These are phyloP conservation scores for Drosophila kuntzei DNA, from an alignment of 2,888 invertebrate genomes.

Conservation along the genomic window DNA sequence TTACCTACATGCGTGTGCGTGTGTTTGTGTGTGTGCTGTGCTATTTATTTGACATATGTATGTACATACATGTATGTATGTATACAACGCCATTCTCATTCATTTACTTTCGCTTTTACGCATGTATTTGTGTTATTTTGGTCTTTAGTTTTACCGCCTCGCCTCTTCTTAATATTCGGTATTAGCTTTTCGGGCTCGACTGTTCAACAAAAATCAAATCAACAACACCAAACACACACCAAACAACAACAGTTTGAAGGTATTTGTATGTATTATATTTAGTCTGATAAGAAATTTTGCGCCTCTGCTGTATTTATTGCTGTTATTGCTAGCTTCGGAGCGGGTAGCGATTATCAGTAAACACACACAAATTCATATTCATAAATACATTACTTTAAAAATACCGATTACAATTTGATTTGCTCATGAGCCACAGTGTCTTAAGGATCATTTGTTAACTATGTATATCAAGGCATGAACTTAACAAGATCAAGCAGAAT, in stretches of 20 bases:
- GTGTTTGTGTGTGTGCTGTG: conserved; percentile 22
- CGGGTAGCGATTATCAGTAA: conserved; percentile 38
- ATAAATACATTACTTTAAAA: conserved; percentile 68
- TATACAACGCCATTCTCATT: conserved; percentile 5
- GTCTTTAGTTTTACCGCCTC: conserved; percentile 32
- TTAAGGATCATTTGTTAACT: conserved; percentile 8
- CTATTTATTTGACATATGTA: conserved; percentile 40
- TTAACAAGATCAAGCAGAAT: not conserved
- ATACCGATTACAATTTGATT: conserved; percentile 69
- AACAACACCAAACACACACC: not conserved
- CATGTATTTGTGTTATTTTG: conserved; percentile 61
- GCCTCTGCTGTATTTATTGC: conserved; percentile 27
- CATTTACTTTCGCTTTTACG: conserved; percentile 33
- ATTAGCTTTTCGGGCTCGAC: conserved; percentile 28
- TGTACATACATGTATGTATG: too few species aligned
- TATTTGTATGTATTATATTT: conserved; percentile 8
- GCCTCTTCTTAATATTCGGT: conserved; percentile 23
- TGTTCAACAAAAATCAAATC: not conserved
- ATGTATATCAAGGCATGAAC: not conserved
- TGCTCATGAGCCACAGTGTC: conserved; percentile 55
- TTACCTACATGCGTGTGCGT: not conserved
- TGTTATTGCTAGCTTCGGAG: conserved; percentile 13
- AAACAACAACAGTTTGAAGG: not conserved
- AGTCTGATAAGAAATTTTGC: conserved; percentile 51
- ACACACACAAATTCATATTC: conserved; percentile 36